Evolutionary conservation across 2,797 vertebrate genomes (phyloP).

Genomic region (Alca torda): DNA sequence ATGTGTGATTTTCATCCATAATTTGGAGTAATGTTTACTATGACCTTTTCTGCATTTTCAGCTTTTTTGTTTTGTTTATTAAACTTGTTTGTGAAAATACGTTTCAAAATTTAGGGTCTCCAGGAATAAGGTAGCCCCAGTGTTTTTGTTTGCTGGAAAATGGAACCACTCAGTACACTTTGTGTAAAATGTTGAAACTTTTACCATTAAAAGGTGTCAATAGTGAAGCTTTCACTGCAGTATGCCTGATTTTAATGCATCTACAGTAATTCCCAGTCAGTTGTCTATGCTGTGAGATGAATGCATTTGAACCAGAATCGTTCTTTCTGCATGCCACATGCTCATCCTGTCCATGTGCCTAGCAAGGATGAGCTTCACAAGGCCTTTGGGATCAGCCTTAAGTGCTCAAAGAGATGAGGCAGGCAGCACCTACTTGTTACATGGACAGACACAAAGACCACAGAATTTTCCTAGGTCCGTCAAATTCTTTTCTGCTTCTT

Average conservation of each 20-base stretch:
- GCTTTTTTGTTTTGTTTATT: neutral
- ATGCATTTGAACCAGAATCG: constrained; percentile 77
- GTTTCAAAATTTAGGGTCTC: constrained; percentile 33
- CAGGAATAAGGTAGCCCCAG: constrained; percentile 33
- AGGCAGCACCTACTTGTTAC: constrained; percentile 99
- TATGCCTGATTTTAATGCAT: constrained; percentile 83
- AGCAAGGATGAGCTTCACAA: constrained; percentile 83
- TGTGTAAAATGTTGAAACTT: constrained; percentile 84
- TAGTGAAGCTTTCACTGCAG: constrained; percentile 79
- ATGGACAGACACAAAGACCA: constrained; percentile 99
- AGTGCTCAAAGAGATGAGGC: constrained; percentile 88
- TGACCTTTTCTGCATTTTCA: neutral
- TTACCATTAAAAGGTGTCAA: constrained; percentile 69
- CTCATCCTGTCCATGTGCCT: constrained; percentile 81
- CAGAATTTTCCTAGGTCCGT: constrained; percentile 99
- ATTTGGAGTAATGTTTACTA: neutral
- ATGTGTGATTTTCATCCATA: constrained; percentile 3
- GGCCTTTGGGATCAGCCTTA: constrained; percentile 81
- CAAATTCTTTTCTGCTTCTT: constrained; percentile 99
- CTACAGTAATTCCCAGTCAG: constrained; percentile 75
- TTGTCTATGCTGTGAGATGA: constrained; percentile 83
- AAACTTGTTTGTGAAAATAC: neutral
- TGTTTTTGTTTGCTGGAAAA: neutral
- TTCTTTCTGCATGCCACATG: constrained; percentile 84
- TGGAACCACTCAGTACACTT: constrained; percentile 72